These are phyloP conservation scores for Polyergus mexicanus DNA, from an alignment of 1,140 invertebrate species.

Conservation along the genomic window DNA sequence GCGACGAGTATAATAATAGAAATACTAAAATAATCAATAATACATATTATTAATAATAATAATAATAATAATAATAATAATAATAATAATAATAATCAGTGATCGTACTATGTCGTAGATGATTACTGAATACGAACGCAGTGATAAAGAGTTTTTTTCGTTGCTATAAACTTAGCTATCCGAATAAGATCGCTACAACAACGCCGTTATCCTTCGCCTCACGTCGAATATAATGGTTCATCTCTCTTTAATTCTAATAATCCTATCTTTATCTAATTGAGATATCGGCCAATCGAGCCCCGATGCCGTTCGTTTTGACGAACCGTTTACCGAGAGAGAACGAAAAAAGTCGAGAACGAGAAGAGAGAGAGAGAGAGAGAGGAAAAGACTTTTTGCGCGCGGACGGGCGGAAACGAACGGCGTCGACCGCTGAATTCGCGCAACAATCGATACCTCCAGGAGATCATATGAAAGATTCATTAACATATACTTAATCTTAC, in stretches of 20 bases:
- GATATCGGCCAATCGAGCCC: constrained; percentile 74
- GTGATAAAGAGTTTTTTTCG: constrained; percentile 59
- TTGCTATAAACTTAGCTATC: constrained; percentile 60
- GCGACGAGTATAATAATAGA: constrained; percentile 68
- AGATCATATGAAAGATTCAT: constrained; percentile 85
- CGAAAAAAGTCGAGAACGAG: constrained; percentile 22
- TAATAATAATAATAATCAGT: constrained; percentile 68
- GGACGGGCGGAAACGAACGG: constrained; percentile 69
- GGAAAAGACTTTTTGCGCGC: neutral
- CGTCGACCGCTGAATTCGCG: constrained; percentile 74
- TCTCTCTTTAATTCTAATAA: constrained; percentile 45
- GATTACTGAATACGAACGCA: constrained; percentile 58
- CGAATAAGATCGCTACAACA: constrained; percentile 57
- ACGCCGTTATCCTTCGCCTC: constrained; percentile 40
- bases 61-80: constrained; percentile 74
- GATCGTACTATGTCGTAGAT: constrained; percentile 55
- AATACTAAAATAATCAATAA: constrained; percentile 59
- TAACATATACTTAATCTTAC: constrained; percentile 75
- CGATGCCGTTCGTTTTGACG: constrained; percentile 76
- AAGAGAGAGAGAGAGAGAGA: constrained; percentile 17
- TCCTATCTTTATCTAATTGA: constrained; percentile 66
- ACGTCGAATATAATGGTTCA: constrained; percentile 51
- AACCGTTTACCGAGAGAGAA: constrained; percentile 17
- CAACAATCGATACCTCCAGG: constrained; percentile 80
- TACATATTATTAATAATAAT: constrained; percentile 73